phyloP scores from a whole-genome alignment of 2,797 vertebrate species.

The Remorina albescens region DNA sequence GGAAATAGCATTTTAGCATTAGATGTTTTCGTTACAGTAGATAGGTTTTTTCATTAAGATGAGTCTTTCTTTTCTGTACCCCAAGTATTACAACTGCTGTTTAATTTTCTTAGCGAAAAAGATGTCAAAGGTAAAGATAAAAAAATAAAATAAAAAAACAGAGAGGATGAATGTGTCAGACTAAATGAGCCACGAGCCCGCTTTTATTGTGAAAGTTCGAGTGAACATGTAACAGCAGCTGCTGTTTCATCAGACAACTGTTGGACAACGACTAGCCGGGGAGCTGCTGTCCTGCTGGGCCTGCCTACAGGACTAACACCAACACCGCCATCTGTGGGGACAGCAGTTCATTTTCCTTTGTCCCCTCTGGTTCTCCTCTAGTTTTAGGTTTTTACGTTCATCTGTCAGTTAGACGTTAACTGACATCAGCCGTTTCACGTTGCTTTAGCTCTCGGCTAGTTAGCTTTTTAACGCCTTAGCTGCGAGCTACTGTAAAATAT shows the following conservation, averaged over 20 bases:
- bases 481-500: not conserved
- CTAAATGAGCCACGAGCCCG: not conserved
- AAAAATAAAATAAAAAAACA: not conserved
- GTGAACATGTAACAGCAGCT: not conserved
- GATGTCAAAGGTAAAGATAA: too few species aligned
- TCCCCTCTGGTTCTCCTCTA: too few species aligned
- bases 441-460: not conserved
- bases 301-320: too few species aligned
- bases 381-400: too few species aligned
- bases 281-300: too few species aligned
- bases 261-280: not conserved
- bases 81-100: not conserved
- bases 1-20: not conserved
- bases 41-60: not conserved
- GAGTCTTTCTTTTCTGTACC: not conserved
- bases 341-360: too few species aligned
- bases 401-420: not conserved
- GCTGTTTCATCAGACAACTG: constrained; percentile 22
- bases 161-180: not conserved
- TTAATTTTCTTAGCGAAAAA: not conserved
- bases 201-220: constrained; percentile 28
- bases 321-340: too few species aligned
- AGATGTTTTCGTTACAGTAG: not conserved
- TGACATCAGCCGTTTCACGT: not conserved
- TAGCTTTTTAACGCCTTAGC: not conserved